A percentile compares a stretch with the other conserved stretches of the same genome.
These are phyloP conservation scores for Metellina segmentata DNA, from an alignment of 2,888 invertebrate species.

Conservation along the genomic window DNA sequence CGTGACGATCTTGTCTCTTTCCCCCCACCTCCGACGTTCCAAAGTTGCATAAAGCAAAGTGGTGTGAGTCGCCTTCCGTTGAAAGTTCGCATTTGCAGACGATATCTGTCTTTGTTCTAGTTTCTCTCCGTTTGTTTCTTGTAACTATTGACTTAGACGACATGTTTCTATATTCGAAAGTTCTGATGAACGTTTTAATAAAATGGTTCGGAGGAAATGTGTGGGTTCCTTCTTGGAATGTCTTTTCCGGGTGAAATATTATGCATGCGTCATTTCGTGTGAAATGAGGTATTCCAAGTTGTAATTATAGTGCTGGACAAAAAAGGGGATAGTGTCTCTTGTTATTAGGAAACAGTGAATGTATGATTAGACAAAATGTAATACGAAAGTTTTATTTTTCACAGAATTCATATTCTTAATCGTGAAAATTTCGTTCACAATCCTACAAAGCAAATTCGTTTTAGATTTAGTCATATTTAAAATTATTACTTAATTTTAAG, in stretches of 20 bases:
- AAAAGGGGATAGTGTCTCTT: not conserved
- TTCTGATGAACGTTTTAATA: slow-evolving; percentile 1
- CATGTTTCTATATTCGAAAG: not conserved
- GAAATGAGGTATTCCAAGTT: not conserved
- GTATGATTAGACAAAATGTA: not conserved
- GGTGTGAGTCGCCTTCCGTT: slow-evolving; percentile 19
- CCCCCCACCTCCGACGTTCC: not conserved
- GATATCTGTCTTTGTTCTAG: slow-evolving; percentile 40
- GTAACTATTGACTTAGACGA: slow-evolving; percentile 51
- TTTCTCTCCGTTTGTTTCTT: slow-evolving; percentile 29
- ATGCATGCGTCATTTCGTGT: not conserved
- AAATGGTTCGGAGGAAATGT: not conserved
- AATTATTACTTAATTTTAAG: too few species aligned
- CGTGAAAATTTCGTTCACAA: too few species aligned
- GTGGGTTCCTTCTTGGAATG: not conserved
- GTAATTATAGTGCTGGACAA: not conserved
- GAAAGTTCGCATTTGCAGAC: not conserved
- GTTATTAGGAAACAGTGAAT: not conserved
- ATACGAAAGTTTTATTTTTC: not conserved
- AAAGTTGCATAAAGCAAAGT: slow-evolving; percentile 25
- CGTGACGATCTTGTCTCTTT: slow-evolving; percentile 41
- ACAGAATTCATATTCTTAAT: not conserved
- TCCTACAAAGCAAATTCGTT: too few species aligned
- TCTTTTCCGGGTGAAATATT: not conserved
- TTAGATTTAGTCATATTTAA: too few species aligned